Percentiles rank a stretch among this genome's conserved stretches.
phyloP scores from a whole-genome alignment of 2,888 invertebrate species.

The Platypus cylindrus region DNA sequence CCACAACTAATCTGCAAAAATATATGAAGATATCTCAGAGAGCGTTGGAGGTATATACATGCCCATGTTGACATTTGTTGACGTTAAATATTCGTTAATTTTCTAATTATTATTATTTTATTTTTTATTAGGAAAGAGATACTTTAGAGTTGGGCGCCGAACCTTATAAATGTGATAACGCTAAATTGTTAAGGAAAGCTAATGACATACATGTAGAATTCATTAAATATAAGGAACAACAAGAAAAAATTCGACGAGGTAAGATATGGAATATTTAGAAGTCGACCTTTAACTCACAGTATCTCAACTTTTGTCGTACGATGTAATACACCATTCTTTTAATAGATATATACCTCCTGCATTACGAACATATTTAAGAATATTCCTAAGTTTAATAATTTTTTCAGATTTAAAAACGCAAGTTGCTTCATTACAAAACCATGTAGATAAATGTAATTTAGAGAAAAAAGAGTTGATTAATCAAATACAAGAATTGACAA shows the following conservation, averaged over 20 bases:
- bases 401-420: conserved; percentile 38
- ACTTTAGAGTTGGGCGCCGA: conserved; percentile 58
- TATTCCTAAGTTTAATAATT: too few relatives aligned
- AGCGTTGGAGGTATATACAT: conserved; percentile 43
- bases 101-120: background rate
- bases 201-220: conserved; percentile 58
- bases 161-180: conserved; percentile 71
- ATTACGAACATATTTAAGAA: background rate
- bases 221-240: conserved; percentile 51
- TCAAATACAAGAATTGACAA: conserved; percentile 36
- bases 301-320: background rate
- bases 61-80: background rate
- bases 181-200: conserved; percentile 60
- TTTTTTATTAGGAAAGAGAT: conserved; percentile 48
- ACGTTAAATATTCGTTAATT: background rate
- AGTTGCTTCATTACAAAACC: conserved; percentile 40
- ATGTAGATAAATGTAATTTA: conserved; percentile 45
- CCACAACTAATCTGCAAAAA: conserved; percentile 76
- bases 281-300: background rate
- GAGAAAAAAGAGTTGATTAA: conserved; percentile 20
- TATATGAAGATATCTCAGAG: conserved; percentile 65
- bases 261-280: conserved; percentile 8
- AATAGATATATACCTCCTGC: too few relatives aligned
- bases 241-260: conserved; percentile 45
- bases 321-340: background rate